Base-by-base conservation (phyloP, 2,797 vertebrate species). In the Oreonectes daqikongensis region DNA sequence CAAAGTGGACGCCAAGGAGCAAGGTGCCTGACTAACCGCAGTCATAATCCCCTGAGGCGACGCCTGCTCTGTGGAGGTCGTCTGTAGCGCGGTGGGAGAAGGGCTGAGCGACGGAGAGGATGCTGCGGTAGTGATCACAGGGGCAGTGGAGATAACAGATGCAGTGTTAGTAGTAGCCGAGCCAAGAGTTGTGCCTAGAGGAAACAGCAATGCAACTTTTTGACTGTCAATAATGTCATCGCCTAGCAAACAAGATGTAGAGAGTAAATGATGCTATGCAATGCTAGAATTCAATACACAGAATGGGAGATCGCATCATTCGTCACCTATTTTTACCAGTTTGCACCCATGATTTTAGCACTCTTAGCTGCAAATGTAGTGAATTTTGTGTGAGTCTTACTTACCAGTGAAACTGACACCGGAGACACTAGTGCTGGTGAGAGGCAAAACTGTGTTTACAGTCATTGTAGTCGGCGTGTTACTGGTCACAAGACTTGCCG, bases 401-500 rank as follows among this genome's bases (percentile, higher is more conserved):
- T 75, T 86, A 98, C 98, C 96, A 93, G 95, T 93, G 88, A 96
- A 95, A 81, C 95, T 87, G 88, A 97, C 89, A 90, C 85, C 94
- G 75, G 96, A 94, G 81, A 96, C 91, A 59, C 93, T 92, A 85
- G 95, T 95, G 87, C 95, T 98, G 93, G 94, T 96, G 87, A 99
- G 93, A 89, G 98, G 96, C 92, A 98, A 94, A 88, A 96, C 92
- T 82, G 96, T 92, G 89, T 95, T 99, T 92, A 99, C 96, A 81
- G 96, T 97, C 92, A 99, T 93, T 79, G 96, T 96, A 85, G 96
- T 95, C 85, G 97, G 94, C 78, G 96, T 92, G 88, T 94, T 98
- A 92, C 96, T 98, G 86, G 94, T 96, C 91, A 99, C 96, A 93
- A 99, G 96, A 94, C 96, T 98, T 77, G 96, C 95, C 26, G 98